Percentiles rank a stretch among this genome's conserved stretches.
Conservation (phyloP, 2,797 vertebrate genomes). For the Pitangus sulphuratus region DNA sequence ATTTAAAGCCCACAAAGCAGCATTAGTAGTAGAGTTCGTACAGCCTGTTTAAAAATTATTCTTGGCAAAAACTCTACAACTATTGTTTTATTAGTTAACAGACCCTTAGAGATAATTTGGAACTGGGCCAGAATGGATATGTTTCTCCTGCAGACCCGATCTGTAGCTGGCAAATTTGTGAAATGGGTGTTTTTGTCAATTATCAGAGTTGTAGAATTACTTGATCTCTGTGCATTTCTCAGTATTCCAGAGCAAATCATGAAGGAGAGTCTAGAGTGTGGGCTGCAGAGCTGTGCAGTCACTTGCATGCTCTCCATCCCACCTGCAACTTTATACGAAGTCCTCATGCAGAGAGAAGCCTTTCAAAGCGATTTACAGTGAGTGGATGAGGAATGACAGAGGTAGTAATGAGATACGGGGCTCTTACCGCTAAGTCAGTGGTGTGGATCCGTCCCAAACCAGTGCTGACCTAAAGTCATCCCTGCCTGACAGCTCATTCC, state of each 20-base stretch:
- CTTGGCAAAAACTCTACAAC: conserved; percentile 5
- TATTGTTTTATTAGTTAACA: conserved; percentile 27
- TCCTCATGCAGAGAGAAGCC: not conserved
- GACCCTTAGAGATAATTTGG: conserved; percentile 19
- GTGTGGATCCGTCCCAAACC: conserved; percentile 35
- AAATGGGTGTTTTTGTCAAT: not conserved
- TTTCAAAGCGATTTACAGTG: conserved; percentile 54
- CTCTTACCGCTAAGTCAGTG: conserved; percentile 30
- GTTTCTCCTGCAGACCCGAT: not conserved
- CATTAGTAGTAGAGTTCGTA: not conserved
- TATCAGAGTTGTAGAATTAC: not conserved
- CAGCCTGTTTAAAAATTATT: conserved; percentile 46
- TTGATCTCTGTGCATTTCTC: not conserved
- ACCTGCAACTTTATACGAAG: not conserved
- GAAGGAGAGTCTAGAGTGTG: not conserved
- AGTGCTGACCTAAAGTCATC: conserved; percentile 59
- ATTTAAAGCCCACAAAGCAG: conserved; percentile 21
- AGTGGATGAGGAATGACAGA: not conserved
- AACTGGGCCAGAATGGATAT: not conserved
- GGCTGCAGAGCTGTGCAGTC: not conserved
- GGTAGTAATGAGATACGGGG: not conserved
- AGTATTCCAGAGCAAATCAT: not conserved
- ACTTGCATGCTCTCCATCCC: accelerated
- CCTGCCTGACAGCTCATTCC: conserved; percentile 43
- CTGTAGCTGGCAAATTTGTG: not conserved